Evolutionary conservation across 2,113 vertebrate species (phyloP).

Genomic region (Neotoma lepida): DNA sequence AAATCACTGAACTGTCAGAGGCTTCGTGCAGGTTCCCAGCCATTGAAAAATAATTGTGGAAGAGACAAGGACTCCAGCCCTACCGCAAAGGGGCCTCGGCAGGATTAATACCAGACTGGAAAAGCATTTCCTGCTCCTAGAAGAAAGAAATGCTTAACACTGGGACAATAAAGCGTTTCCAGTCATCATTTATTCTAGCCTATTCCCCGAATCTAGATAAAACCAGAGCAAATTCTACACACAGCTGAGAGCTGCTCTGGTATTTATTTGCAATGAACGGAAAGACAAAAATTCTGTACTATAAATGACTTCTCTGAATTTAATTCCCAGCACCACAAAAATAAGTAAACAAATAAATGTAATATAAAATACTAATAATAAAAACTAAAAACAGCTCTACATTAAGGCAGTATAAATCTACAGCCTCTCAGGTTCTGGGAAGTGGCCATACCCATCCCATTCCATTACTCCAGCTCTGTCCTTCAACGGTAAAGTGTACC

Average conservation of each 20-base stretch:
- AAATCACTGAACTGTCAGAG: slow-evolving; percentile 58
- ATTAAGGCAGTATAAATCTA: background rate
- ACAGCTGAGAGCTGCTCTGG: background rate
- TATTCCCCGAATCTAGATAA: slow-evolving; percentile 39
- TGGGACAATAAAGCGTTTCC: slow-evolving; percentile 9
- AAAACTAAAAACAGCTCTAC: background rate
- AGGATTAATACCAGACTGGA: slow-evolving; percentile 31
- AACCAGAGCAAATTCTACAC: slow-evolving; percentile 50
- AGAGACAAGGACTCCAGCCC: slow-evolving; percentile 33
- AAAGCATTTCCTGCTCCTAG: slow-evolving; percentile 19
- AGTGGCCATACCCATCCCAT: background rate
- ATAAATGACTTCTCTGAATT: background rate
- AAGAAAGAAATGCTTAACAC: slow-evolving; percentile 9
- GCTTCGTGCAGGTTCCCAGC: slow-evolving; percentile 27
- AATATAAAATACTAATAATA: background rate
- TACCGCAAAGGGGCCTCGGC: slow-evolving; percentile 1
- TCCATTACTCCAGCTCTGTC: background rate
- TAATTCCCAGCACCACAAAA: background rate
- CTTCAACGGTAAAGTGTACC: background rate
- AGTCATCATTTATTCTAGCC: slow-evolving; percentile 41
- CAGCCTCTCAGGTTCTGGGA: background rate
- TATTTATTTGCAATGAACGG: slow-evolving; percentile 41
- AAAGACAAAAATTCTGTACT: slow-evolving; percentile 44
- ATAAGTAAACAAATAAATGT: background rate
- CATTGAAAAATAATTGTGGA: slow-evolving; percentile 65